These are phyloP conservation scores for Drosophila auraria DNA, from an alignment of 1,140 invertebrate species.

Conservation along the genomic window DNA sequence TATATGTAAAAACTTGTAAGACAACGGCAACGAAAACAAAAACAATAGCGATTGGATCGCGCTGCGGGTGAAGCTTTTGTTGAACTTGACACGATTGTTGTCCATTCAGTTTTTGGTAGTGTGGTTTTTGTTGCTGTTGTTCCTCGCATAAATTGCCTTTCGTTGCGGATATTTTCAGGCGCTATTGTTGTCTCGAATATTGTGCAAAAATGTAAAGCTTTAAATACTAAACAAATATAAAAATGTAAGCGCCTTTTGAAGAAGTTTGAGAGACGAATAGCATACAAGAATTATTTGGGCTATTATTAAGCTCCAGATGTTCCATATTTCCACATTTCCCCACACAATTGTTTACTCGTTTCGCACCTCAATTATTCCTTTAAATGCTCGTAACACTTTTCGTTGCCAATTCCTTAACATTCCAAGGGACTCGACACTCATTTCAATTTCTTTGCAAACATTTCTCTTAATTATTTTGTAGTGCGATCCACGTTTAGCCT, in stretches of 20 bases:
- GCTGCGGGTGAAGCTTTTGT: conserved; percentile 75
- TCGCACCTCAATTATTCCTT: background rate
- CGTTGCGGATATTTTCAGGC: conserved; percentile 15
- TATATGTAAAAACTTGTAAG: conserved; percentile 64
- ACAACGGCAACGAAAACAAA: conserved; percentile 39
- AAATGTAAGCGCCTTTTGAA: conserved; percentile 20
- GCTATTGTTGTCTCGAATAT: conserved; percentile 31
- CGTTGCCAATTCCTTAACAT: conserved; percentile 30
- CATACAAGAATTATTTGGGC: too few relatives aligned
- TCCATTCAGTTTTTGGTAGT: conserved; percentile 40
- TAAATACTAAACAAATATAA: conserved; percentile 63
- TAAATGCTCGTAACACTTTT: background rate
- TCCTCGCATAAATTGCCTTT: conserved; percentile 60
- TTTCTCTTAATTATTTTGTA: conserved; percentile 70
- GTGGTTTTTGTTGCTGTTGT: conserved; percentile 60
- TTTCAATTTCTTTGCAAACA: conserved; percentile 45
- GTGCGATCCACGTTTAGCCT: conserved; percentile 70
- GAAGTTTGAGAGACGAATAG: background rate
- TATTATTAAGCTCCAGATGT: background rate
- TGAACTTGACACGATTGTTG: conserved; percentile 78
- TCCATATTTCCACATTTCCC: background rate
- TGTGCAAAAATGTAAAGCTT: conserved; percentile 72
- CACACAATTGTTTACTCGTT: background rate
- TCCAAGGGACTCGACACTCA: conserved; percentile 20
- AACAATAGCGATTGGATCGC: conserved; percentile 51